Evolutionary conservation across 2,888 invertebrate genomes (phyloP), one percentile per base, ranked within the genome.

Genomic region (Sipha maydis): DNA sequence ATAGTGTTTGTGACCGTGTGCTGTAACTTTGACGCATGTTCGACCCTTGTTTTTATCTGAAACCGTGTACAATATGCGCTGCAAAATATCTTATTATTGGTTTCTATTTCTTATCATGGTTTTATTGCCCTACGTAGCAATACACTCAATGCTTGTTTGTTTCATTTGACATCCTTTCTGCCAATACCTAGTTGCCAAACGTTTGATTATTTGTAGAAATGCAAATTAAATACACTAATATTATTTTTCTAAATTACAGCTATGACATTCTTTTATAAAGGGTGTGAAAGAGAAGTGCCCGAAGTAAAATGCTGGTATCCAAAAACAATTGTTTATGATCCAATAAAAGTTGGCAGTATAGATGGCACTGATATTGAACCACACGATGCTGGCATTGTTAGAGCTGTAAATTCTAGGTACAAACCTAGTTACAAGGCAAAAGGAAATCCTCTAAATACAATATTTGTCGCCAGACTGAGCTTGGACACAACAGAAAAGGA

Each of bases 321-420:
- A 80, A 93, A 93, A 90, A 93, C 94, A 9, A 94, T 93, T 91
- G 91, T 92, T 25, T 97, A 97, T 91, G 94, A 97, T 92, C 96
- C 97, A 0, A 93, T 97, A 85, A 95, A 95, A 92, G 95, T 95
- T 89, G 97, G 96, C 14, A 97, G 97, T 89, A 97, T 97, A 80
- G 97, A 97, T 92, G 96, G 97, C 91, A 97, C 96, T 0, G 97
- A 97, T 91, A 93, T 93, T 0, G 94, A 94, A 89, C 96, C 97
- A 0, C 97, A 97, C 91, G 97, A 97, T 91, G 94, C 93, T 90
- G 97, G 94, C 3, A 93, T 97, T 34, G 91, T 94, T 25, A 93
- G 97, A 90, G 97, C 97, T 0, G 91, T 95, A 75, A 92, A 93
- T 90, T 93, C 96, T 0, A 93, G 94, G 89, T 96, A 96, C 90